phyloP scores from a whole-genome alignment of 2,113 vertebrate species.

The Thalassoma bifasciatum region DNA sequence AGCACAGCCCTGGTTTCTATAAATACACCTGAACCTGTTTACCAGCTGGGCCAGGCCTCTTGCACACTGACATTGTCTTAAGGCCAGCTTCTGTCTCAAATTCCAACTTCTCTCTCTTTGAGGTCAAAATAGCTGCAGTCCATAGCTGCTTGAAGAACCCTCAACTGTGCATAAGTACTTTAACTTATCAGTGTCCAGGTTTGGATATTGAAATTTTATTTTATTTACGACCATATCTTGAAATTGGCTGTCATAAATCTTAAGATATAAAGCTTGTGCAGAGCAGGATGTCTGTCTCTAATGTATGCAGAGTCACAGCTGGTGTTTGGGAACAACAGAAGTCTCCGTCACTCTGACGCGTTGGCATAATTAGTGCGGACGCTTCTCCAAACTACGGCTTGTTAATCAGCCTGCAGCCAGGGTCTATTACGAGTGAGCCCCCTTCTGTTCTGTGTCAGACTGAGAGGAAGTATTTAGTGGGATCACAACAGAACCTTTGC shows the following conservation, averaged over 20 bases:
- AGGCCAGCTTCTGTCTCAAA: slow-evolving; percentile 47
- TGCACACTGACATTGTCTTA: slow-evolving; percentile 54
- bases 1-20: slow-evolving; percentile 59
- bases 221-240: no score
- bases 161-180: slow-evolving; percentile 1
- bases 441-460: slow-evolving; percentile 46
- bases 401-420: slow-evolving; percentile 35
- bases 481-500: slow-evolving; percentile 35
- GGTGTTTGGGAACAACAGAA: slow-evolving; percentile 42
- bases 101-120: slow-evolving; percentile 49
- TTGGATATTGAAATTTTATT: no score
- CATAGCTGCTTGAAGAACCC: background rate
- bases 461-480: slow-evolving; percentile 57
- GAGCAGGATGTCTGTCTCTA: background rate
- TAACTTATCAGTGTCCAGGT: no score
- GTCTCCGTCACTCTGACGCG: slow-evolving; percentile 48
- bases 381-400: slow-evolving; percentile 39
- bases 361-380: slow-evolving; percentile 42
- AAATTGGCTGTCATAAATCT: no score
- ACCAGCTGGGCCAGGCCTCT: slow-evolving; percentile 51
- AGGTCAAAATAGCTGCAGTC: slow-evolving; percentile 11
- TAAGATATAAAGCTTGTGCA: slow-evolving; percentile 6
- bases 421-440: slow-evolving; percentile 13
- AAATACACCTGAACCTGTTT: slow-evolving; percentile 73
- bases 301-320: slow-evolving; percentile 47